Conservation (phyloP, 2,888 invertebrate species). For the Scaeva pyrastri region DNA sequence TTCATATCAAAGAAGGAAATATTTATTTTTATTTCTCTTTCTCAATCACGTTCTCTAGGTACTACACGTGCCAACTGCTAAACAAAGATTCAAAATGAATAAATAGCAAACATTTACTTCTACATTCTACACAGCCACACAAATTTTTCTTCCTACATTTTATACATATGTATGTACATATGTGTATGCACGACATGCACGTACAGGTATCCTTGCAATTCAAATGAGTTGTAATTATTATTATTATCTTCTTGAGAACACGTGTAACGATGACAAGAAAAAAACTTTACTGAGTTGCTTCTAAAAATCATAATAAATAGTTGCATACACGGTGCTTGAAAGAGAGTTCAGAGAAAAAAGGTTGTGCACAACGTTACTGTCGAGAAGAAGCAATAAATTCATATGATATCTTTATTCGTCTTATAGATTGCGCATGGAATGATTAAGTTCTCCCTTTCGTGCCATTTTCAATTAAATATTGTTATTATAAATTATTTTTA, state of each 20-base stretch:
- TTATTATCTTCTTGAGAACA: slow-evolving; percentile 41
- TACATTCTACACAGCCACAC: background rate
- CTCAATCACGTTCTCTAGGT: background rate
- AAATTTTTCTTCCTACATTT: no score
- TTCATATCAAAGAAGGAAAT: background rate
- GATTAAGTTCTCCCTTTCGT: slow-evolving; percentile 59
- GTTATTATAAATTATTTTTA: slow-evolving; percentile 57
- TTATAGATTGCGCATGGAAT: slow-evolving; percentile 56
- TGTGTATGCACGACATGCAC: no score
- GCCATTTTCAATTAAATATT: slow-evolving; percentile 58
- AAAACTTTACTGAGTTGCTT: slow-evolving; percentile 31
- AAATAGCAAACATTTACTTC: background rate
- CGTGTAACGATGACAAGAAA: slow-evolving; percentile 45
- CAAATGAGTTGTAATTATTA: slow-evolving; percentile 39
- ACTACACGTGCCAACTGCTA: slow-evolving; percentile 23
- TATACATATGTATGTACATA: background rate
- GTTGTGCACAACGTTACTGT: slow-evolving; percentile 35
- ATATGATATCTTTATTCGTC: slow-evolving; percentile 57
- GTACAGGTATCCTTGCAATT: background rate
- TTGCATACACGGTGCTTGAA: slow-evolving; percentile 59
- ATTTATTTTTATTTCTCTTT: background rate
- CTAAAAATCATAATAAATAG: slow-evolving; percentile 48
- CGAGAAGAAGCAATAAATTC: slow-evolving; percentile 53
- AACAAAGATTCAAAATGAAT: slow-evolving; percentile 26
- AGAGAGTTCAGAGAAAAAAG: background rate